Percentiles rank a stretch among this genome's conserved stretches.
Conservation (phyloP, 2,113 vertebrate genomes). For the Lepisosteus oculatus region DNA sequence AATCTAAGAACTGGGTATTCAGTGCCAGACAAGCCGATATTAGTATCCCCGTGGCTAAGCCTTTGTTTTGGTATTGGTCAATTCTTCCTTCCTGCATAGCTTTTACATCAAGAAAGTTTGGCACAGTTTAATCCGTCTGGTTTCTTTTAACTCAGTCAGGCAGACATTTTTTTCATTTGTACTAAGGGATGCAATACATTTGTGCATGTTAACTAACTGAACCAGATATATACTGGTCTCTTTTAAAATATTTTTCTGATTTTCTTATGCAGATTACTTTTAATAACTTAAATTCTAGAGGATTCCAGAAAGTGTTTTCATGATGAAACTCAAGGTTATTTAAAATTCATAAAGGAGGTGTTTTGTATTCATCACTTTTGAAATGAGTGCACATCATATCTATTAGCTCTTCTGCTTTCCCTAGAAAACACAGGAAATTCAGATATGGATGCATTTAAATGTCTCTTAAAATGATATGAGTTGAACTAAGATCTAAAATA, state of each 20-base stretch:
- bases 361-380: background rate
- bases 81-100: too few species aligned
- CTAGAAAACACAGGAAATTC: background rate
- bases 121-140: too few species aligned
- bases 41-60: too few species aligned
- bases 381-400: slow-evolving; percentile 1
- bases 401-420: background rate
- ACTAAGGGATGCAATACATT: background rate
- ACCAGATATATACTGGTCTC: background rate
- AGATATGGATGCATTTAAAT: slow-evolving; percentile 5
- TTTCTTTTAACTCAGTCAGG: background rate
- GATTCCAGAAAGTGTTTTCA: too few species aligned
- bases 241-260: background rate
- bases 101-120: too few species aligned
- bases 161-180: background rate
- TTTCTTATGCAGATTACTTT: slow-evolving; percentile 10
- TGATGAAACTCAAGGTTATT: too few species aligned
- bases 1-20: too few species aligned
- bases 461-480: slow-evolving; percentile 7
- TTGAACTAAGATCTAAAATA: background rate
- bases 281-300: too few species aligned
- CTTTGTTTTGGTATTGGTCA: too few species aligned
- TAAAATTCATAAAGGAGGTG: too few species aligned
- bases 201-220: background rate
- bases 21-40: too few species aligned